Percentiles rank a stretch among this genome's conserved stretches.
phyloP scores from a whole-genome alignment of 1,140 invertebrate genomes.

The Condylostylus longicornis region DNA sequence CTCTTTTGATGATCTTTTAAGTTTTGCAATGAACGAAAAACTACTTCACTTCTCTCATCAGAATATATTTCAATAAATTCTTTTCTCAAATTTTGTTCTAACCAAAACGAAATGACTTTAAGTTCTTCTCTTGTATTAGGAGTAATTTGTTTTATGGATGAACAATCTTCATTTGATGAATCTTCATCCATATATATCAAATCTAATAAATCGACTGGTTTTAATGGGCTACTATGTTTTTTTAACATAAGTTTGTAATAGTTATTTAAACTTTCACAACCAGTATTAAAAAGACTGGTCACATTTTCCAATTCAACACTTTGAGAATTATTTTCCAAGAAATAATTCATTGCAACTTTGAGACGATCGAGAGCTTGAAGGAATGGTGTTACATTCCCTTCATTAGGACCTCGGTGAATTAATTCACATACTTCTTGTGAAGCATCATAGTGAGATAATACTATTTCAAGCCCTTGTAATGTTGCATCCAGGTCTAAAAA shows the following conservation, averaged over 20 bases:
- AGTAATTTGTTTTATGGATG: conserved; percentile 27
- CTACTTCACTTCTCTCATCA: conserved; percentile 54
- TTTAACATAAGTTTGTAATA: conserved; percentile 78
- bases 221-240: conserved; percentile 72
- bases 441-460: conserved; percentile 29
- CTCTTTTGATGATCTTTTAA: conserved; percentile 68
- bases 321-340: conserved; percentile 83
- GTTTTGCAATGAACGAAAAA: conserved; percentile 58
- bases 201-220: conserved; percentile 71
- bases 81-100: conserved; percentile 58
- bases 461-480: conserved; percentile 24
- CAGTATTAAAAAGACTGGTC: conserved; percentile 42
- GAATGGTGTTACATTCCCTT: conserved; percentile 37
- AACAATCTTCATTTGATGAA: conserved; percentile 36
- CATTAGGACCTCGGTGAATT: conserved; percentile 29
- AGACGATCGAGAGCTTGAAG: conserved; percentile 72
- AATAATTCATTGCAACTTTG: conserved; percentile 76
- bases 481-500: conserved; percentile 26
- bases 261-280: conserved; percentile 48
- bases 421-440: conserved; percentile 29
- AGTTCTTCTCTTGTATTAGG: conserved; percentile 43
- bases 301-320: conserved; percentile 90
- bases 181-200: conserved; percentile 75
- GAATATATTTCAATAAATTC: conserved; percentile 73
- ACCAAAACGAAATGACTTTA: conserved; percentile 68